Base-by-base conservation (phyloP, 2,797 vertebrate species). In the Prunella strophiata region DNA sequence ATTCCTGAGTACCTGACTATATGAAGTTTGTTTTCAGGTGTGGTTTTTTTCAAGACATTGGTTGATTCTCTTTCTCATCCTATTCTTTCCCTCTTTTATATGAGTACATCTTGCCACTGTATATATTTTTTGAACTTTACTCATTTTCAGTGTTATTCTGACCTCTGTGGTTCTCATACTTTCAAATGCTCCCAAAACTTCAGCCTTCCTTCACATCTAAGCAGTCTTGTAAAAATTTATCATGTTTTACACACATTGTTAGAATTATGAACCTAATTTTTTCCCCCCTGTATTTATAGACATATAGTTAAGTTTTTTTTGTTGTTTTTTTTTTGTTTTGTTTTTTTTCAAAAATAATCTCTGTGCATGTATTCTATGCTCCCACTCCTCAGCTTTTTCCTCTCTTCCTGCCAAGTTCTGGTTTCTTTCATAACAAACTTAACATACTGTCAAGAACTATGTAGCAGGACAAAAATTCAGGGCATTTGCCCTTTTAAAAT, bases 251-350 rank as follows among this genome's bases (percentile, higher is more conserved):
- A 73, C 26, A 2, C 5, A 13, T 10, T 29, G 11, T 15, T 83
- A 38, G 45, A 84, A 74, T 5, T 25, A 43, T 43, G 4, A 54
- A 74, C 16, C 13, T 16, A 29, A 19, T 45, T 14, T 79, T 2
- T 20, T 80, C n/a, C n/a, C n/a, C 1, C 40, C 21, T 73, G 2
- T 22, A 50, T 77, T 58, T 55, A 47, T 34, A 58, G 4, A 22
- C 5, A 40, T 3, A 14, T 3, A 58, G 2, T 17, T 62, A 45
- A 1, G 2, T n/a, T n/a, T n/a, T n/a, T n/a, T n/a, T n/a, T n/a
- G n/a, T n/a, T n/a, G n/a, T n/a, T n/a, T n/a, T n/a, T n/a, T n/a
- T n/a, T n/a, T n/a, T n/a, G n/a, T n/a, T n/a, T n/a, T 48, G 20
- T 27, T 0, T 22, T 48, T 85, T 88, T 72, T 48, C 17, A n/a